A percentile compares a stretch with the other conserved stretches of the same genome.
phyloP scores from a whole-genome alignment of 2,888 invertebrate species.

The Nysson spinosus region DNA sequence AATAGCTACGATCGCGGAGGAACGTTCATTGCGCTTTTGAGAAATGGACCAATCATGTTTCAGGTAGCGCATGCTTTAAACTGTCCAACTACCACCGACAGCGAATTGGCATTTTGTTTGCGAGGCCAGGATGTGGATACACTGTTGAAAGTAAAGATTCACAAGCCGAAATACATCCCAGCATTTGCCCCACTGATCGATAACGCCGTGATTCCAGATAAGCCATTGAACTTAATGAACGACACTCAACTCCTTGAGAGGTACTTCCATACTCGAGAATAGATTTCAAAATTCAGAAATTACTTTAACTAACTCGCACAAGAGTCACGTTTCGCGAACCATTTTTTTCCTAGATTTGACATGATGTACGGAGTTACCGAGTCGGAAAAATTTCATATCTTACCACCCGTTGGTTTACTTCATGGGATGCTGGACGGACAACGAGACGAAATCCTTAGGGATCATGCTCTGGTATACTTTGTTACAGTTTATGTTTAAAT shows the following conservation, averaged over 20 bases:
- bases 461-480: slow-evolving; percentile 81
- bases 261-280: no score
- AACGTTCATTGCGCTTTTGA: slow-evolving; percentile 35
- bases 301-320: background rate
- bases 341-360: slow-evolving; percentile 83
- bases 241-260: slow-evolving; percentile 86
- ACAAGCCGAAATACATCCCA: slow-evolving; percentile 86
- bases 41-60: slow-evolving; percentile 44
- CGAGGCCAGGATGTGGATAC: slow-evolving; percentile 73
- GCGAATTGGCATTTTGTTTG: slow-evolving; percentile 80
- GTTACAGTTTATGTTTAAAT: background rate
- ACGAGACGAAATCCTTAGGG: slow-evolving; percentile 86
- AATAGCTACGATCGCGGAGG: slow-evolving; percentile 18
- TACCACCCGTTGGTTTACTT: slow-evolving; percentile 85
- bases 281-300: no score
- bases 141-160: slow-evolving; percentile 70
- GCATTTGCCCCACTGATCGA: slow-evolving; percentile 93
- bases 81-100: slow-evolving; percentile 84
- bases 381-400: slow-evolving; percentile 87
- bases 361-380: slow-evolving; percentile 92
- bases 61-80: slow-evolving; percentile 85
- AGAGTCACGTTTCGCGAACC: background rate
- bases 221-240: slow-evolving; percentile 87
- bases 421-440: slow-evolving; percentile 87
- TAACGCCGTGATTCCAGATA: slow-evolving; percentile 89